A percentile compares a stretch with the other conserved stretches of the same genome.
phyloP scores from a whole-genome alignment of 2,113 vertebrate species.

The Sturnus vulgaris region DNA sequence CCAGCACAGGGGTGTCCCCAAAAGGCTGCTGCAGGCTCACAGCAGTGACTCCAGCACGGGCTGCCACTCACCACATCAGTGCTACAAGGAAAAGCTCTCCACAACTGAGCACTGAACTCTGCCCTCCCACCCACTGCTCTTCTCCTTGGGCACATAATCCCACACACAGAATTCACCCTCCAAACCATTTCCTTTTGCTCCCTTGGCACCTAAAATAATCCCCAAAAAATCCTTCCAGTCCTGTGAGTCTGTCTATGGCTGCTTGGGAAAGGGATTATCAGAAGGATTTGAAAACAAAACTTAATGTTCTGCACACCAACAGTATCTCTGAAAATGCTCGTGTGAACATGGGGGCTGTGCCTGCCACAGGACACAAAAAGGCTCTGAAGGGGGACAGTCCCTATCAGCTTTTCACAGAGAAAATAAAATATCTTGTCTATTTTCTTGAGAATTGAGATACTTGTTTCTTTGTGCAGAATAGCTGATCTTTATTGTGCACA shows the following conservation, averaged over 20 bases:
- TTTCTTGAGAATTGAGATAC: neutral
- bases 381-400: neutral
- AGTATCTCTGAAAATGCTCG: neutral
- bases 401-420: neutral
- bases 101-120: neutral
- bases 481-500: neutral
- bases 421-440: neutral
- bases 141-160: neutral
- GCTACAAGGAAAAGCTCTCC: neutral
- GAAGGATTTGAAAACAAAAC: neutral
- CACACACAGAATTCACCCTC: neutral
- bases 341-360: neutral
- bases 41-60: rapidly evolving
- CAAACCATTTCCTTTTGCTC: neutral
- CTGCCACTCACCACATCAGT: neutral
- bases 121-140: neutral
- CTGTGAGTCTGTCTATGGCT: neutral
- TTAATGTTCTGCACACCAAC: neutral
- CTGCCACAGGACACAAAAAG: neutral
- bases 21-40: neutral
- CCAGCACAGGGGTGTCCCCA: neutral
- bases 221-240: neutral
- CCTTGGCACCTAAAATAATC: neutral
- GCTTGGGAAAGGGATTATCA: neutral
- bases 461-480: neutral